Base-by-base conservation (phyloP, 2,797 vertebrate genomes). In the Brachymystax lenok region DNA sequence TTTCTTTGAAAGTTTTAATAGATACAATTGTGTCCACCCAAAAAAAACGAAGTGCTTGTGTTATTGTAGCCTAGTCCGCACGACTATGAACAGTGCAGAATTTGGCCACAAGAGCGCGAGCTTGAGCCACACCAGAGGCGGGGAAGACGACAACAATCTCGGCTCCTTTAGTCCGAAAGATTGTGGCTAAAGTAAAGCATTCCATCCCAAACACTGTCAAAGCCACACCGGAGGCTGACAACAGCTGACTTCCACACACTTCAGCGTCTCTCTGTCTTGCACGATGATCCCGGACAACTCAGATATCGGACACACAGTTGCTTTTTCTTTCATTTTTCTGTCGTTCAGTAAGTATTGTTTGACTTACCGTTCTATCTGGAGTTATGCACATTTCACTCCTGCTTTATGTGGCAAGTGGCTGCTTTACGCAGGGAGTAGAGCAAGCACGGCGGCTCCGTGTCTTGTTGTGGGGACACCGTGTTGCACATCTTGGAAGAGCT, bases 281-380 rank as follows among this genome's bases (percentile, higher is more conserved):
- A 88, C 78, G 85, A 95, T 94, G 94, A 84, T 77, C 78, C 76
- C 84, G 69, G 79, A 76, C 82, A 78, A 80, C 35, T 84, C 79
- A n/a, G 82, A 59, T 74, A 1, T 77, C 82, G 90, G 87, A 75
- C 85, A 79, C 87, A 87, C 72, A 83, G 85, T 89, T 79, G 84
- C 88, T 64, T 85, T 87, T 77, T 87, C 83, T 27, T 76, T 89
- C 80, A 4, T 94, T 59, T 74, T 92, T 75, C 83, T 90, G 82
- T 92, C 77, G 73, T 86, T 91, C 88, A 73, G 94, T 95, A 81
- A 95, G 94, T 94, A 76, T 83, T 84, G 82, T 81, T 87, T 84
- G 81, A 85, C 81, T 91, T 74, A n/a, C 28, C 19, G 17, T 35
- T 68, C 5, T 72, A 4, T 56, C 13, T 30, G 27, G 30, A 35